A percentile compares a stretch with the other conserved stretches of the same genome.
These are phyloP conservation scores for Hirtodrosophila trivittata DNA, from an alignment of 2,888 invertebrate genomes.

Conservation along the genomic window DNA sequence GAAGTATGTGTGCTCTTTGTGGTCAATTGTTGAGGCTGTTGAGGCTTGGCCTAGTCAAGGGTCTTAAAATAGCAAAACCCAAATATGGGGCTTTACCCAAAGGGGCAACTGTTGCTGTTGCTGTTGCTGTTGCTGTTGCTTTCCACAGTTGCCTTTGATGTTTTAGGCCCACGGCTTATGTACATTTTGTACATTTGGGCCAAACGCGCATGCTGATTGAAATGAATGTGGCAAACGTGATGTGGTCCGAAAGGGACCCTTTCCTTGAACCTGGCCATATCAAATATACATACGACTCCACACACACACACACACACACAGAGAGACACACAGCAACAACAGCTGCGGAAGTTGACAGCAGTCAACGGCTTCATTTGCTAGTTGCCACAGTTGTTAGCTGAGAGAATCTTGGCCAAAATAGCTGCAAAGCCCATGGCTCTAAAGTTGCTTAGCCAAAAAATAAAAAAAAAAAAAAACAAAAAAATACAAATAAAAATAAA, in stretches of 20 bases:
- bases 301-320: not conserved
- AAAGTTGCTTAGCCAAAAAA: slow-evolving; percentile 64
- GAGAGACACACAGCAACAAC: slow-evolving; percentile 8
- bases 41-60: slow-evolving; percentile 24
- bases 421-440: slow-evolving; percentile 43
- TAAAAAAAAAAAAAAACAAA: slow-evolving; percentile 11
- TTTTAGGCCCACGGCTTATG: slow-evolving; percentile 25
- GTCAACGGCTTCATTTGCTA: slow-evolving; percentile 68
- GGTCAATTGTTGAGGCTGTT: slow-evolving; percentile 30
- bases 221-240: slow-evolving; percentile 71
- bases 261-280: slow-evolving; percentile 13
- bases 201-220: slow-evolving; percentile 57
- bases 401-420: slow-evolving; percentile 34
- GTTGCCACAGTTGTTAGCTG: slow-evolving; percentile 46
- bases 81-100: slow-evolving; percentile 7
- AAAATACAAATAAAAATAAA: not conserved
- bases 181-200: slow-evolving; percentile 18
- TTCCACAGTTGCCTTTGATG: slow-evolving; percentile 39
- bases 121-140: slow-evolving; percentile 1
- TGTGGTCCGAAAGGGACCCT: slow-evolving; percentile 33
- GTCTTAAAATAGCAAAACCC: slow-evolving; percentile 20
- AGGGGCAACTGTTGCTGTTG: slow-evolving; percentile 1
- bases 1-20: slow-evolving; percentile 2
- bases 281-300: not conserved
- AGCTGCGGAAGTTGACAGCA: slow-evolving; percentile 33